A percentile compares a stretch with the other conserved stretches of the same genome.
Evolutionary conservation across 2,888 invertebrate species (phyloP).

Genomic region (Calameuta pallipes): DNA sequence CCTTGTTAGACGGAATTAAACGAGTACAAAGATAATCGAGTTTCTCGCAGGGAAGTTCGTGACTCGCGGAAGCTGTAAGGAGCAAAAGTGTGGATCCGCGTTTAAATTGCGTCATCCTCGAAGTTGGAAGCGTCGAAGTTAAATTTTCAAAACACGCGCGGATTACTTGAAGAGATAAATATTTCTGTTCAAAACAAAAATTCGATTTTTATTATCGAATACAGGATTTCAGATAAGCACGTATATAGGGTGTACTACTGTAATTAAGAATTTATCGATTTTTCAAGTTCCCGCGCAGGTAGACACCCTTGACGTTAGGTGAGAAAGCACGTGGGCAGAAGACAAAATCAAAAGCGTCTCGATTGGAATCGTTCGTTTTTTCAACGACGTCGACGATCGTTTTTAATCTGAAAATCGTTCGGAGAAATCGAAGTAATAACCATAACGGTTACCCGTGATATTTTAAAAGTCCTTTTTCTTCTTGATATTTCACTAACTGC

Average conservation of each 20-base stretch:
- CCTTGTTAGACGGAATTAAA: neutral
- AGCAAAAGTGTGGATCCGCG: constrained; percentile 28
- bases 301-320: neutral
- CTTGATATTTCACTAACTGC: neutral
- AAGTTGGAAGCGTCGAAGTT: neutral
- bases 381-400: neutral
- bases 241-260: neutral
- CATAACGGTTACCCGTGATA: neutral
- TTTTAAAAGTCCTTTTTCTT: neutral
- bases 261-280: neutral
- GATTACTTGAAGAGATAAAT: too few relatives aligned
- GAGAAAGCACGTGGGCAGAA: too few relatives aligned
- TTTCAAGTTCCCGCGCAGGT: neutral
- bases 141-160: neutral
- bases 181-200: too few relatives aligned
- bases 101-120: constrained; percentile 24
- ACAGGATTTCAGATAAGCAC: neutral
- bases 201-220: too few relatives aligned
- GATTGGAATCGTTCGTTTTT: neutral
- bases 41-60: constrained; percentile 23
- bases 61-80: constrained; percentile 20
- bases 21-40: constrained; percentile 36
- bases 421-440: neutral
- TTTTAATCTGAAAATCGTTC: neutral
- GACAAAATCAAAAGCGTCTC: neutral